Evolutionary conservation across 2,888 invertebrate genomes (phyloP), one percentile per base, ranked within the genome.

Genomic region (Hedya salicella): DNA sequence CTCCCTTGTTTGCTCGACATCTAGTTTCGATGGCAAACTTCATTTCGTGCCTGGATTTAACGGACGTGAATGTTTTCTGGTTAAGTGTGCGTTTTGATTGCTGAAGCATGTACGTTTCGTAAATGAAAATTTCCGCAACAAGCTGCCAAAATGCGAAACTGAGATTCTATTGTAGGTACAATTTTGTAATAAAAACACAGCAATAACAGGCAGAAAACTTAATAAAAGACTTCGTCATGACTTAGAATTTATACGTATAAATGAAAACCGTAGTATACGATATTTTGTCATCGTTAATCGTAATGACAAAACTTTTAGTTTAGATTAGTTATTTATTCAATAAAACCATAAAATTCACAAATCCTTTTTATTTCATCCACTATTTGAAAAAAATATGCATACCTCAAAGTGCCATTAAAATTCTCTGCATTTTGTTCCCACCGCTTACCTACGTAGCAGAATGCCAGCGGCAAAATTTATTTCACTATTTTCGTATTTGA

Each of bases 401-500:
- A 1, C 5, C 25, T 25, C 3, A 25, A 50, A n/a, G 39, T 59
- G n/a, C 44, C 44, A 39, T 44, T 65, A 59, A 65, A 65, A 52
- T 44, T 53, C 25, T 40, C 65, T 48, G 52, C 64, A 46, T 39
- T 65, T 59, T 59, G 52, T 64, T 40, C 52, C 42, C 36, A 25
- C 5, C 50, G 59, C 42, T 9, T 42, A 50, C 64, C 44, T 25
- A 32, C 42, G 13, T 36, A 16, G 59, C 46, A 65, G 59, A 60
- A 65, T 60, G 53, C 46, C 59, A 42, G 49, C 49, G 0, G 17
- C 5, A 40, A 66, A 66, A 60, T 66, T 70, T 70, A 68, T 69
- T 61, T 70, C 62, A 42, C 61, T 71, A 68, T 67, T 67, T 67
- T 70, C 61, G 70, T 72, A 72, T 70, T 72, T 74, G 72, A 72